Base-by-base conservation (phyloP, 2,888 invertebrate species). In the Plebejus melissa region DNA sequence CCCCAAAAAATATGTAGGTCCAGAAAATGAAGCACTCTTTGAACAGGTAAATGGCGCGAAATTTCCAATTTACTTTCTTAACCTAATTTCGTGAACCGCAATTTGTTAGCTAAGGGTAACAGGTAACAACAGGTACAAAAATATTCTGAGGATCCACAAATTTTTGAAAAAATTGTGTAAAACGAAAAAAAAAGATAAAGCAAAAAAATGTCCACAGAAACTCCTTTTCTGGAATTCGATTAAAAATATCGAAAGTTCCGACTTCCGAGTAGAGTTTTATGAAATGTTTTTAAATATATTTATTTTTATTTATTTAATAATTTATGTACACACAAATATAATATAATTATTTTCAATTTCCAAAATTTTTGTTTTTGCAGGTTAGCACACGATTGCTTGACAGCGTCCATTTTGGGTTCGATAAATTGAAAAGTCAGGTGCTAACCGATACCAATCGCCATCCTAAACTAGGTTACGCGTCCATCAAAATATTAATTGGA, bases 61-160 rank as follows among this genome's bases (percentile, higher is more conserved):
- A 90, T 87, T 90, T 88, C 88, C 90, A 90, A 91, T 90, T 90
- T 90, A 84, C 87, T 87, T 87, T 86, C 84, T 85, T 88, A 90
- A 90, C 87, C 83, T 84, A 88, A 90, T 91, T 90, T 90, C 84
- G 85, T 80, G 84, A 83, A 82, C 85, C 87, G 84, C 87, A 86
- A 88, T 88, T 88, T 88, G 83, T 85, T 84, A 86, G 85, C 81
- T 85, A 87, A 86, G 84, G 85, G 88, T 85, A 32, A 32, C 32
- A 32, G 32, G 54, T 65, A 22, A 22, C 22, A 22, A 22, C 22
- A 22, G 65, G 65, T 32, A 60, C 22, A 65, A 32, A 65, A 65
- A 65, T 65, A 4, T 65, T 60, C 1, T 60, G 22, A 28, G 3
- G 2, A 50, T 50, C 46, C 50, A 50, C 11, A 50, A 2, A 11